Evolutionary conservation across 2,113 vertebrate species (phyloP).

Genomic region (Oophaga pumilio): DNA sequence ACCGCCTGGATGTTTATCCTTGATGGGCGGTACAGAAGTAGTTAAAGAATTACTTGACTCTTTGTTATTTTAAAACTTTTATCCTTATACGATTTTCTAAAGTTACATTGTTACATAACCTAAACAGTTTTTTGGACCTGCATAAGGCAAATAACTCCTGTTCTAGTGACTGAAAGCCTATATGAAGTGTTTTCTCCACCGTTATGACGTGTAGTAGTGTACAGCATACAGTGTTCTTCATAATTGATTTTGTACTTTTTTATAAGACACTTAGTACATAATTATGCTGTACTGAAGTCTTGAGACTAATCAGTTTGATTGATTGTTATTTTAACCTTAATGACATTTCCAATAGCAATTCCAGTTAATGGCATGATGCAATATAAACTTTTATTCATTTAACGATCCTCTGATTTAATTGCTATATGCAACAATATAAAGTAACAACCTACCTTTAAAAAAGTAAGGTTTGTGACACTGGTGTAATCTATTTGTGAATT

Average conservation of each 20-base stretch:
- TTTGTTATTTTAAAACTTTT: background rate
- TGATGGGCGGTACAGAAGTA: no score
- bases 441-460: constrained; percentile 62
- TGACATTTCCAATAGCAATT: constrained; percentile 81
- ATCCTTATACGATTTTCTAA: background rate
- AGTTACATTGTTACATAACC: background rate
- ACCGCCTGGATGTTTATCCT: no score
- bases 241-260: constrained; percentile 62
- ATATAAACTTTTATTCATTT: constrained; percentile 77
- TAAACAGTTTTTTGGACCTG: background rate
- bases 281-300: constrained; percentile 85
- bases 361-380: constrained; percentile 74
- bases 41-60: no score
- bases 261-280: constrained; percentile 75
- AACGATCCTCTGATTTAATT: constrained; percentile 69
- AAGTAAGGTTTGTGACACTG: no score
- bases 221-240: constrained; percentile 12
- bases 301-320: constrained; percentile 82
- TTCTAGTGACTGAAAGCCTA: background rate
- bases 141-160: background rate
- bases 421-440: constrained; percentile 64
- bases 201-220: background rate
- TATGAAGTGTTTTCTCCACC: background rate
- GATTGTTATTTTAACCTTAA: constrained; percentile 85
- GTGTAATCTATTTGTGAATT: background rate